A percentile compares a stretch with the other conserved stretches of the same genome.
phyloP scores from a whole-genome alignment of 92 coral and sea anemone genomes.

The Parazoanthus darwini region DNA sequence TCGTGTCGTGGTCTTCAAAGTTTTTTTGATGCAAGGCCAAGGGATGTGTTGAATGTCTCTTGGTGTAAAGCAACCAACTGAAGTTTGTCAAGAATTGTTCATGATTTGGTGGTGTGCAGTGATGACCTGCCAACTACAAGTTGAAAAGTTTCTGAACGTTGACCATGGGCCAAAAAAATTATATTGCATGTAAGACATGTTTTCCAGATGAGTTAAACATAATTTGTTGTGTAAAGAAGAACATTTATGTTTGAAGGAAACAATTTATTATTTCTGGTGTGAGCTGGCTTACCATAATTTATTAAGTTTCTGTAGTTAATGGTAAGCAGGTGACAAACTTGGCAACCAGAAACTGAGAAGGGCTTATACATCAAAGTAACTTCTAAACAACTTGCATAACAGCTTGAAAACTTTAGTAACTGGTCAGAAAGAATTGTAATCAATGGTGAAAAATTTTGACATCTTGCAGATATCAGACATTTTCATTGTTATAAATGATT shows the following conservation, averaged over 20 bases:
- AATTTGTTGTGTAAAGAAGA: background rate
- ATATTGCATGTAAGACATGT: background rate
- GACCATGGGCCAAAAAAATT: background rate
- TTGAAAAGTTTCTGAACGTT: background rate
- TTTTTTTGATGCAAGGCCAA: background rate
- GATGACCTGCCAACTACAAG: background rate
- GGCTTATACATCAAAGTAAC: background rate
- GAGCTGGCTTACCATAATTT: conserved; percentile 1
- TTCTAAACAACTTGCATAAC: background rate
- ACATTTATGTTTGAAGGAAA: background rate
- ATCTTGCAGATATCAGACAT: no score
- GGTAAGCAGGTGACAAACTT: background rate
- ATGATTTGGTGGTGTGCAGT: background rate
- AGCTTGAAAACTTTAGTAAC: background rate
- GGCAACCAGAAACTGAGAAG: background rate
- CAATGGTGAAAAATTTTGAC: no score
- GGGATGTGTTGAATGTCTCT: no score
- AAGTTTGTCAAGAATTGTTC: background rate
- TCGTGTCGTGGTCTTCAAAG: background rate
- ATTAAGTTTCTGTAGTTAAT: background rate
- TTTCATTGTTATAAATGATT: no score
- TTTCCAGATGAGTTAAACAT: background rate
- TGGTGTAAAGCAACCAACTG: background rate
- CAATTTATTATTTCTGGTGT: background rate
- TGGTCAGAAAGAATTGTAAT: background rate